Conservation (phyloP, 2,113 vertebrate genomes). For the Calcarius ornatus region DNA sequence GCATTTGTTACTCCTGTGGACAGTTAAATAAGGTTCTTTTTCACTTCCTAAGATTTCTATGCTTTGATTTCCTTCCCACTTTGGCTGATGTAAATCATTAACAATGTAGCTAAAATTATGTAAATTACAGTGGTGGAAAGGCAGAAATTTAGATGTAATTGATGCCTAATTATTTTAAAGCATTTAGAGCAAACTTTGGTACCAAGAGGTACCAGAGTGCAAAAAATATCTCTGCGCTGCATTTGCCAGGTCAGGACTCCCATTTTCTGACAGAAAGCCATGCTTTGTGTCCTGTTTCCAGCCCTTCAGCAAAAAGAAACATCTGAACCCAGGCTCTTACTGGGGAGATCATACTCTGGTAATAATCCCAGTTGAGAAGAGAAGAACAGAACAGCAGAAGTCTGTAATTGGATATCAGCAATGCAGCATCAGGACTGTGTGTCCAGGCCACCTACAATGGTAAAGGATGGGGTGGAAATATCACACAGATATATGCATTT, state of each 20-base stretch:
- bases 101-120: background rate
- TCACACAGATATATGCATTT: background rate
- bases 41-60: background rate
- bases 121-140: background rate
- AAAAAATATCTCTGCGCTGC: background rate
- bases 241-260: background rate
- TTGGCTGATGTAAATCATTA: background rate
- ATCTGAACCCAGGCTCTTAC: background rate
- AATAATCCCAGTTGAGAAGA: background rate
- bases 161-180: background rate
- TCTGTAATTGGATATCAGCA: background rate
- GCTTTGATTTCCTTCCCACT: background rate
- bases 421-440: background rate
- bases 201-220: background rate
- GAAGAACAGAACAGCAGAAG: background rate
- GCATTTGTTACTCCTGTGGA: background rate
- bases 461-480: background rate
- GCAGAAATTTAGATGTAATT: background rate
- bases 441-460: background rate
- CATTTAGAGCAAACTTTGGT: background rate
- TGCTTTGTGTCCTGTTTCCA: background rate
- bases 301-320: background rate
- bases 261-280: background rate
- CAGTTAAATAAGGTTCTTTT: background rate
- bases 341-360: background rate